These are phyloP conservation scores for Sipha maydis DNA, from an alignment of 2,888 invertebrate genomes.

Conservation along the genomic window DNA sequence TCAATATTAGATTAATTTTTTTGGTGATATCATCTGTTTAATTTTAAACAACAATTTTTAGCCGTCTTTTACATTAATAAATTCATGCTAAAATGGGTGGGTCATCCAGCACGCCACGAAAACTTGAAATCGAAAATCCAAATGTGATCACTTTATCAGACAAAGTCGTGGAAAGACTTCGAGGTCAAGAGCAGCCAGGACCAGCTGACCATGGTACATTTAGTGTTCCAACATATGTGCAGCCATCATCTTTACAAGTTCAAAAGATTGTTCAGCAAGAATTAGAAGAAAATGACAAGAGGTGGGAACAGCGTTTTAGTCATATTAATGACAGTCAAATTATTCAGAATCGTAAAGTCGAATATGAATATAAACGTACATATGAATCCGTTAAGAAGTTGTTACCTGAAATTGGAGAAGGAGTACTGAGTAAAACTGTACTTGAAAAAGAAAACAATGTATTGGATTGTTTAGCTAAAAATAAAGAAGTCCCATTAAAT, in stretches of 20 bases:
- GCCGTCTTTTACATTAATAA: not conserved
- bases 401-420: slow-evolving; percentile 46
- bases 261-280: slow-evolving; percentile 54
- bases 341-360: slow-evolving; percentile 37
- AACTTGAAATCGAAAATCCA: slow-evolving; percentile 51
- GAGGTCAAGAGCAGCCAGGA: slow-evolving; percentile 45
- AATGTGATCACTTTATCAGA: slow-evolving; percentile 55
- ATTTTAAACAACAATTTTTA: slow-evolving; percentile 15
- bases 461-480: slow-evolving; percentile 41
- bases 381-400: slow-evolving; percentile 43
- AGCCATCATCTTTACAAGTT: slow-evolving; percentile 49
- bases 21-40: not conserved
- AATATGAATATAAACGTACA: slow-evolving; percentile 48
- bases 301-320: slow-evolving; percentile 51
- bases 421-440: slow-evolving; percentile 32
- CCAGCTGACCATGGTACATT: not conserved
- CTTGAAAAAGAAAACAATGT: slow-evolving; percentile 42
- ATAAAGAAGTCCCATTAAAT: slow-evolving; percentile 40
- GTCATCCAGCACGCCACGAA: slow-evolving; percentile 34
- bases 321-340: slow-evolving; percentile 27
- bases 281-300: slow-evolving; percentile 49
- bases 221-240: slow-evolving; percentile 14
- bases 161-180: slow-evolving; percentile 54
- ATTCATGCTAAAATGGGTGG: slow-evolving; percentile 30
- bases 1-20: not conserved